Percentiles rank a stretch among this genome's conserved stretches.
Conservation (phyloP, 2,797 vertebrate genomes). For the Trachops cirrhosus region DNA sequence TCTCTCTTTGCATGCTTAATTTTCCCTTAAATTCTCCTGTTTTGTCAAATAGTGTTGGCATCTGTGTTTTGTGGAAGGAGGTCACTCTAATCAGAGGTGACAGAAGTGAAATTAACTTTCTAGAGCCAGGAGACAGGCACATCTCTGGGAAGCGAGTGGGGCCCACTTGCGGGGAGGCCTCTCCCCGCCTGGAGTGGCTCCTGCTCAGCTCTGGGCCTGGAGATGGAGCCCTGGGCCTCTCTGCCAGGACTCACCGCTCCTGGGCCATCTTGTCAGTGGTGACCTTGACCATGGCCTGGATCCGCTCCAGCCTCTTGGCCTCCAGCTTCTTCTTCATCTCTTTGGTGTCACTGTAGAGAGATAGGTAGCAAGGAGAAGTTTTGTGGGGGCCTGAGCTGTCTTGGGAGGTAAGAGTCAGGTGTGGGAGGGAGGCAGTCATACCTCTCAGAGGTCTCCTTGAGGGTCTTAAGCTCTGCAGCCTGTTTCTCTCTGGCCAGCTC, state of each 20-base stretch:
- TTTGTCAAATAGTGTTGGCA: neutral
- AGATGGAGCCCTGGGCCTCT: neutral
- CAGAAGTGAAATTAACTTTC: neutral
- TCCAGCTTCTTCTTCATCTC: conserved; percentile 90
- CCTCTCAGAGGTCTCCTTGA: conserved; percentile 87
- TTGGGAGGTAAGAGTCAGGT: neutral
- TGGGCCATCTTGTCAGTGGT: conserved; percentile 86
- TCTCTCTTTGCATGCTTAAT: neutral
- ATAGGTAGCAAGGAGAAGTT: conserved; percentile 1
- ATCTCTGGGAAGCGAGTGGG: neutral
- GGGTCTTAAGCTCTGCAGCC: conserved; percentile 86
- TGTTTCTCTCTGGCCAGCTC: conserved; percentile 93
- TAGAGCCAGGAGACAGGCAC: neutral
- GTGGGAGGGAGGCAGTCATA: conserved; percentile 65
- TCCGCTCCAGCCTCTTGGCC: conserved; percentile 81
- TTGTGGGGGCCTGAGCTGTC: fast-evolving
- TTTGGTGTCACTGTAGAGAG: conserved; percentile 87
- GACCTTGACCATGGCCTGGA: conserved; percentile 82
- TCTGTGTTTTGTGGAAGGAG: neutral
- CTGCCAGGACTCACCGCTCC: conserved; percentile 81
- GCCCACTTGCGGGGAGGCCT: neutral
- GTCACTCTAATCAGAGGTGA: neutral
- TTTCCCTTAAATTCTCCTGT: neutral
- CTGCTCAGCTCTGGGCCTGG: neutral
- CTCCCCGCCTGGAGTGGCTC: neutral